Evolutionary conservation across 2,888 invertebrate species (phyloP).

Genomic region (Tromatobia lineatoria): DNA sequence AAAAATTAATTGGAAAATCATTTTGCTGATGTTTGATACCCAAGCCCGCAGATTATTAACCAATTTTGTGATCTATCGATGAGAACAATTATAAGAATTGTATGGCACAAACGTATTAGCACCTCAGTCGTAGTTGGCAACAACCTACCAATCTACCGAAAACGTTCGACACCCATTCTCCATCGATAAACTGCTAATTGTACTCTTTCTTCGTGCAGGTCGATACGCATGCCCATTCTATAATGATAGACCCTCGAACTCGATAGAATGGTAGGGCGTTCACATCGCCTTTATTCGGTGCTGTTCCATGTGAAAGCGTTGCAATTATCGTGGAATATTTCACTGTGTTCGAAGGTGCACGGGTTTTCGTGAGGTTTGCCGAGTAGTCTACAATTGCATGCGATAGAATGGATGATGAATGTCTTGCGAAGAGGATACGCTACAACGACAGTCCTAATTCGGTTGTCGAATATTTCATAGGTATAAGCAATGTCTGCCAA

Average conservation of each 20-base stretch:
- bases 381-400: not conserved
- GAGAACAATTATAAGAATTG: not conserved
- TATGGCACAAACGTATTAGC: constrained; percentile 74
- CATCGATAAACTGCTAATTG: constrained; percentile 81
- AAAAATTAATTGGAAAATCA: not conserved
- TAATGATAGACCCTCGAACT: constrained; percentile 66
- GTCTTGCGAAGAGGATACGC: constrained; percentile 30
- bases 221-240: constrained; percentile 47
- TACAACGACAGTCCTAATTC: constrained; percentile 38
- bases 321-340: constrained; percentile 72
- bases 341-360: constrained; percentile 55
- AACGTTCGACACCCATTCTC: constrained; percentile 74
- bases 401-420: constrained; percentile 43
- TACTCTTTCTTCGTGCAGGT: constrained; percentile 63
- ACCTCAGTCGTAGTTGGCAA: constrained; percentile 71
- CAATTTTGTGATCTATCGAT: constrained; percentile 1
- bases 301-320: constrained; percentile 50
- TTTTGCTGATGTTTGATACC: not conserved
- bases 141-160: constrained; percentile 77
- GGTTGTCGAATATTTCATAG: constrained; percentile 50
- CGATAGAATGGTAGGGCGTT: constrained; percentile 63
- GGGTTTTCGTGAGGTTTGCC: constrained; percentile 20
- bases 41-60: not conserved
- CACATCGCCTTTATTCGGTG: constrained; percentile 60
- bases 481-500: too few species aligned